Percentiles rank a stretch among this genome's conserved stretches.
These are phyloP conservation scores for Meliscaeva auricollis DNA, from an alignment of 2,888 invertebrate species.

Conservation along the genomic window DNA sequence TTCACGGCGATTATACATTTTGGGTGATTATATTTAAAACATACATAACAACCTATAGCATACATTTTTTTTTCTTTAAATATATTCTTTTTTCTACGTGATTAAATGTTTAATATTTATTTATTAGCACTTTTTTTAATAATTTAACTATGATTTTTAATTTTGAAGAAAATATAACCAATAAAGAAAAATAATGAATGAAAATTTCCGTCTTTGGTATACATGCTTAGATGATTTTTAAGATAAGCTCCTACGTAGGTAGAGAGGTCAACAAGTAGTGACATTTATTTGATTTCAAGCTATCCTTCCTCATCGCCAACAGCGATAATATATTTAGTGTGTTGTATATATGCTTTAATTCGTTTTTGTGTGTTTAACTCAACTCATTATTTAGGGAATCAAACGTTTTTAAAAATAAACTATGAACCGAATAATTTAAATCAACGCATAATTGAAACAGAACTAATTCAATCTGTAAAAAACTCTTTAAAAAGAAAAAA, in stretches of 20 bases:
- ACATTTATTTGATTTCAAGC: slow-evolving; percentile 12
- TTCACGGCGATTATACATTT: slow-evolving; percentile 50
- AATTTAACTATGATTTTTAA: background rate
- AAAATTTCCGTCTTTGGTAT: slow-evolving; percentile 17
- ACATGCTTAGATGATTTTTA: background rate
- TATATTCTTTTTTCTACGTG: background rate
- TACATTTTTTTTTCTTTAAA: background rate
- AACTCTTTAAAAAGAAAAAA: too few species aligned
- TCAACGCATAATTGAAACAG: too few species aligned
- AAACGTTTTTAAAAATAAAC: too few species aligned
- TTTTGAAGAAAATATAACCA: background rate
- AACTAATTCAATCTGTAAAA: too few species aligned
- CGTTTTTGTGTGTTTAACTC: too few species aligned
- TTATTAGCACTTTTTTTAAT: background rate
- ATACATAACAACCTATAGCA: background rate
- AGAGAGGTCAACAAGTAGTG: slow-evolving; percentile 48
- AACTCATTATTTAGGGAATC: too few species aligned
- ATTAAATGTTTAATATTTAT: background rate
- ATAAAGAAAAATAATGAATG: slow-evolving; percentile 10
- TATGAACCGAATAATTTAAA: too few species aligned
- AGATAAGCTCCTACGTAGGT: slow-evolving; percentile 9
- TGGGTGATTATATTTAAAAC: slow-evolving; percentile 46
- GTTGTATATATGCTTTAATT: background rate
- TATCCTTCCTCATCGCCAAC: background rate
- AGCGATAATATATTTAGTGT: background rate